phyloP scores from a whole-genome alignment of 2,888 invertebrate genomes.

The Pomacea canaliculata region DNA sequence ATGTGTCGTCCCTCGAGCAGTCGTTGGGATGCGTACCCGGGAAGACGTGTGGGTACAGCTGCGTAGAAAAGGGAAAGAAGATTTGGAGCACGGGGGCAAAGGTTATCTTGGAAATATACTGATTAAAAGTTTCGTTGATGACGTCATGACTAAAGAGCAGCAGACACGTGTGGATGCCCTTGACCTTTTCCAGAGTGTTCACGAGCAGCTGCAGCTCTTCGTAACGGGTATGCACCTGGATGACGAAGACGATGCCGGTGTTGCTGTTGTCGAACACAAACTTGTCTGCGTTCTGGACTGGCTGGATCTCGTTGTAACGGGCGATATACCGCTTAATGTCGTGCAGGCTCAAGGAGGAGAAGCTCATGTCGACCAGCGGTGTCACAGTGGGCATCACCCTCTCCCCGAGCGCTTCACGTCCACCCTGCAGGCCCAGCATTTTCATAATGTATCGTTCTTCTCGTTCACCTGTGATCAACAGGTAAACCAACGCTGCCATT shows the following conservation, averaged over 20 bases:
- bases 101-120: constrained; percentile 12
- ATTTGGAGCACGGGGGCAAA: constrained; percentile 22
- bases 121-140: neutral
- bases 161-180: constrained; percentile 12
- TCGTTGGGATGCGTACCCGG: constrained; percentile 16
- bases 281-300: neutral
- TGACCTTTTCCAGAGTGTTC: constrained; percentile 15
- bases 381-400: too few relatives aligned
- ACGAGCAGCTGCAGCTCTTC: constrained; percentile 16
- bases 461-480: too few relatives aligned
- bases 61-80: constrained; percentile 22
- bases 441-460: too few relatives aligned
- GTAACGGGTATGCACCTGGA: constrained; percentile 23
- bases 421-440: too few relatives aligned
- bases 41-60: constrained; percentile 13
- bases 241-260: constrained; percentile 13
- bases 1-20: constrained; percentile 15
- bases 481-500: too few relatives aligned
- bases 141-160: constrained; percentile 24
- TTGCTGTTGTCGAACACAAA: neutral
- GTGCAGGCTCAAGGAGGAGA: neutral
- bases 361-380: too few relatives aligned
- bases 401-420: too few relatives aligned
- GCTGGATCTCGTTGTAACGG: neutral
- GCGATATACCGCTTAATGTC: neutral